Conservation (phyloP, 2,113 vertebrate species). For the Sinocyclocheilus rhinocerous region DNA sequence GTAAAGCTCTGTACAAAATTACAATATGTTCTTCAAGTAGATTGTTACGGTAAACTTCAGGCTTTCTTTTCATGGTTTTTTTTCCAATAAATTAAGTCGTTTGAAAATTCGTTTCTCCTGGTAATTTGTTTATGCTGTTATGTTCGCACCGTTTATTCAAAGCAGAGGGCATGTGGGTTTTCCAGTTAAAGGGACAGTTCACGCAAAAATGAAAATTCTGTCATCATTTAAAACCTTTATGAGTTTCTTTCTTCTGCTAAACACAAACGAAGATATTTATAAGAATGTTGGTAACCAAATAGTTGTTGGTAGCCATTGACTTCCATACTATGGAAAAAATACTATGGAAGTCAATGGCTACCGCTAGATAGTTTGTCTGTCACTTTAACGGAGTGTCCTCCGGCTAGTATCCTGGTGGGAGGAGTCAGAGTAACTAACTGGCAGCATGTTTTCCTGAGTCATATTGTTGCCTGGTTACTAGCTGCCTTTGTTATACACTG, state of each 20-base stretch:
- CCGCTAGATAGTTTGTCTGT: not conserved
- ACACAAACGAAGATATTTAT: not conserved
- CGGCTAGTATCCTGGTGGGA: constrained; percentile 54
- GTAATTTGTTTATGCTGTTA: not conserved
- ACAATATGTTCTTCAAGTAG: constrained; percentile 34
- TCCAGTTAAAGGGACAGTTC: not conserved
- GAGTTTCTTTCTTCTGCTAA: not conserved
- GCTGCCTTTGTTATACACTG: constrained; percentile 34
- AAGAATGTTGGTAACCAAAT: not conserved
- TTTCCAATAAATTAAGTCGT: constrained; percentile 67
- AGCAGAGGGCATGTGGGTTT: not conserved
- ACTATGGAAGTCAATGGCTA: not conserved
- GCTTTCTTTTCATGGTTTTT: constrained; percentile 51
- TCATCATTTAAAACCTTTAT: not conserved
- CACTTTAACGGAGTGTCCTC: constrained; percentile 22
- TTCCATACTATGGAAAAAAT: not conserved
- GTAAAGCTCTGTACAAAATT: constrained; percentile 55
- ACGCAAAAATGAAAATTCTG: not conserved
- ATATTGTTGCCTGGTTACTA: constrained; percentile 57
- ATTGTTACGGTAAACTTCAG: constrained; percentile 35
- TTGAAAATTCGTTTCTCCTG: not conserved
- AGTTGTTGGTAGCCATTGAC: not conserved
- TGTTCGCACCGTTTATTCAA: not conserved
- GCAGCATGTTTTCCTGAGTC: constrained; percentile 46
- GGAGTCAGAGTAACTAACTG: constrained; percentile 6